Base-by-base conservation (phyloP, 2,113 vertebrate genomes). In the Leucosticte australis region DNA sequence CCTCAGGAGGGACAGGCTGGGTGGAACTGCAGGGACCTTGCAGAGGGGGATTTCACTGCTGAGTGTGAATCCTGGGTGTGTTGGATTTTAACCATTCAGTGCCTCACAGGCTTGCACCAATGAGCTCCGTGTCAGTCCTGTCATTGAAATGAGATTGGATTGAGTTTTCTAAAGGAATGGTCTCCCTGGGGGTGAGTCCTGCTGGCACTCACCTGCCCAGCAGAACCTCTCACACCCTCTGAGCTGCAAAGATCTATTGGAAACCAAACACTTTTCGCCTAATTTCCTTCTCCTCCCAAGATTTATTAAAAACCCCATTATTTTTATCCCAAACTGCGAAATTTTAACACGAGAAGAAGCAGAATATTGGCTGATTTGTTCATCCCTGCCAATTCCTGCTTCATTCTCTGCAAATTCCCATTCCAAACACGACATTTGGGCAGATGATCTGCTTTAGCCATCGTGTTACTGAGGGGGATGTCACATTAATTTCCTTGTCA, bases 391-490 rank as follows among this genome's bases (percentile, higher is more conserved):
- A 49, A 73, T 69, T 91, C 71, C 30, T 68, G 41, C 83, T 74
- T 35, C 15, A 1, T 39, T 76, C 64, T 71, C 77, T 82, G 69
- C 39, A n/a, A 31, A 68, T 65, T 87, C 73, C 89, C 79, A 73
- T 84, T 87, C 39, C 16, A 75, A 91, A 53, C 64, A 76, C 5
- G 71, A 82, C 52, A 33, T 62, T 75, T 28, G 85, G 80, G 77
- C 71, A 49, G 65, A 30, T 82, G 87, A 93, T 95, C 94, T 87
- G 77, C 84, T 85, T 75, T 41, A 89, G 89, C 83, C 92, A 85
- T 93, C 93, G 23, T 87, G 91, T 65, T 76, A 13, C 73, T 52
- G 91, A 69, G 55, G 86, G 55, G 71, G 42, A 59, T 68, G 10
- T 64, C 37, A 12, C 30, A 73, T 85, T 82, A 74, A 93, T 95